Evolutionary conservation across 2,888 invertebrate genomes (phyloP), one percentile per base, ranked within the genome.

Genomic region (Stictocephala bisonia): DNA sequence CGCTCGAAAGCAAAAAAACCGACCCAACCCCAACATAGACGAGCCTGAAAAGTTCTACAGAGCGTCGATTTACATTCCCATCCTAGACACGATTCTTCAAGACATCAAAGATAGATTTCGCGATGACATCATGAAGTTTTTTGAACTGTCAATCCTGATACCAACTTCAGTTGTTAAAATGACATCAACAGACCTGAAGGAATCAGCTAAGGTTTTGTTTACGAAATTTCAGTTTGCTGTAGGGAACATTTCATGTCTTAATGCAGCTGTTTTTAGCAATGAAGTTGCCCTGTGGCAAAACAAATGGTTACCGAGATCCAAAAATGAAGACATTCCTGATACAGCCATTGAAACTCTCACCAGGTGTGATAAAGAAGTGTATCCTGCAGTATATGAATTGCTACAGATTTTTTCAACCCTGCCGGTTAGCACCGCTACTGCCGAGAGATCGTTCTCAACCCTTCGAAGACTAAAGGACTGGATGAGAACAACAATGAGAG

Each of bases 331-430:
- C 15, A 7, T 50, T 3, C 50, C 50, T 50, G 50, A 50, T 20
- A 50, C 50, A 3, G 50, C n/a, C 50, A 50, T 50, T 18, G 50
- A 50, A 50, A 20, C 40, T 71, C 20, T 56, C 53, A 60, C 18
- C 7, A 18, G 48, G 60, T 73, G 58, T 41, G 18, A 50, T 1
- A 56, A 60, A 73, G 27, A 53, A 41, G 27, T 64, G 13, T 35
- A 56, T 58, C 9, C 44, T 29, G 41, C 69, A 56, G 29, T 26
- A n/a, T n/a, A 9, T 60, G 29, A 29, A 20, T 15, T 73, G 2
- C 41, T 70, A 11, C 40, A 50, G 56, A 53, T 73, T 29, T 58
- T 73, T n/a, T 56, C 70, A n/a, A 70, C 58, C 40, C n/a, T n/a
- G n/a, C n/a, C n/a, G n/a, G n/a, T n/a, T n/a, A n/a, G n/a, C n/a